Evolutionary conservation across 2,888 invertebrate species (phyloP), one percentile per base, ranked within the genome.

Genomic region (Emesis furor): DNA sequence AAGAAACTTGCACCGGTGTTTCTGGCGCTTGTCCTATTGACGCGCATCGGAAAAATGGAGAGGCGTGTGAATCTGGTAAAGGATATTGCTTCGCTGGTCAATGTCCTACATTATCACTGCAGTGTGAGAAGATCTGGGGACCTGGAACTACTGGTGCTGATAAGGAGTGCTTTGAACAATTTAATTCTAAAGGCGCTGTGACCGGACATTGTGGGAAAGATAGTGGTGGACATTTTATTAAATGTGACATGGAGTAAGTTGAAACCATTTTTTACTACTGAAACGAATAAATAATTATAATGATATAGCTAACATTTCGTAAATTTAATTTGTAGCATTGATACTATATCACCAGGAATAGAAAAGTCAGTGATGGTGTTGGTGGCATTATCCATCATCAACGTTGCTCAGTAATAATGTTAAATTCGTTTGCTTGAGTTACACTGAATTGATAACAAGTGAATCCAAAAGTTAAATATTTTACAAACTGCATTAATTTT

Each of bases 101-200:
- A 84, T 99, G 99, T 93, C 99, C 99, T 37, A 99, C 99, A 30
- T 96, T 99, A 81, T 97, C 98, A 84, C 95, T 98, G 65, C 99
- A 99, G 94, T 99, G 99, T 94, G 98, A 98, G 93, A 97, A 98
- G 87, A 98, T 99, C 89, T 99, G 99, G 99, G 99, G 99, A 35
- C 98, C 98, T 89, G 98, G 98, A 12, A 98, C 99, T 0, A 96
- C 97, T 69, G 24, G 24, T 0, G 99, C 98, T 2, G 99, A 99
- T 92, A 97, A 97, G 85, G 98, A 98, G 91, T 99, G 99, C 96
- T 99, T 98, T 95, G 99, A 99, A 86, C 98, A 99, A 95, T 99
- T 99, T 96, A 99, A 99, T 95, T 98, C 99, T 0, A 99, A 99
- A 92, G 99, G 99, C 12, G 98, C 99, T 72, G 98, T 99, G 89